Conservation (phyloP, 2,113 vertebrate genomes). For the Leptobrachium leishanense region DNA sequence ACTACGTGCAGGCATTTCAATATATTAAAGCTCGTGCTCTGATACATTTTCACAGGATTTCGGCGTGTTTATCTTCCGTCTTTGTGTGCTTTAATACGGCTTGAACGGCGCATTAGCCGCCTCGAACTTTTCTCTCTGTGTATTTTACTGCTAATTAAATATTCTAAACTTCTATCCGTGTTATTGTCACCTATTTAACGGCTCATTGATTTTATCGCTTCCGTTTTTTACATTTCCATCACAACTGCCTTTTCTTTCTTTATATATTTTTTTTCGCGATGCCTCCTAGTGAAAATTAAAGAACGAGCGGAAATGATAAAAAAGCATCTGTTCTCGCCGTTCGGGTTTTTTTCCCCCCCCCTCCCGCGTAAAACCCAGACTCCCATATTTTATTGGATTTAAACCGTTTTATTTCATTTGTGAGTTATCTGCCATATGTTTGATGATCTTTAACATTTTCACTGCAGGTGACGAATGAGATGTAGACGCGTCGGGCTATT, state of each 20-base stretch:
- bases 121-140: neutral
- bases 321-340: neutral
- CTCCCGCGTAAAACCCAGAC: neutral
- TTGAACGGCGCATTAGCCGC: neutral
- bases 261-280: slow-evolving; percentile 11
- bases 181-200: slow-evolving; percentile 46
- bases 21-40: no score
- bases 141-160: slow-evolving; percentile 45
- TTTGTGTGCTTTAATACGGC: neutral
- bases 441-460: slow-evolving; percentile 21
- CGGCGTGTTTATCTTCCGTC: neutral
- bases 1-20: no score
- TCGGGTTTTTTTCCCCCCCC: slow-evolving; percentile 3
- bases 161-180: slow-evolving; percentile 28
- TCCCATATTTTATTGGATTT: slow-evolving; percentile 7
- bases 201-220: slow-evolving; percentile 36
- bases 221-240: slow-evolving; percentile 41
- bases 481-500: neutral
- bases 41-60: no score
- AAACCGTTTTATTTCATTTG: neutral
- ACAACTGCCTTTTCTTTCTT: neutral
- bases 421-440: slow-evolving; percentile 7
- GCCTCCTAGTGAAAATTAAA: slow-evolving; percentile 43
- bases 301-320: slow-evolving; percentile 26
- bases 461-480: neutral